Percentiles rank a stretch among this genome's conserved stretches.
These are phyloP conservation scores for Glyptemys insculpta DNA, from an alignment of 2,797 vertebrate genomes.

Conservation along the genomic window DNA sequence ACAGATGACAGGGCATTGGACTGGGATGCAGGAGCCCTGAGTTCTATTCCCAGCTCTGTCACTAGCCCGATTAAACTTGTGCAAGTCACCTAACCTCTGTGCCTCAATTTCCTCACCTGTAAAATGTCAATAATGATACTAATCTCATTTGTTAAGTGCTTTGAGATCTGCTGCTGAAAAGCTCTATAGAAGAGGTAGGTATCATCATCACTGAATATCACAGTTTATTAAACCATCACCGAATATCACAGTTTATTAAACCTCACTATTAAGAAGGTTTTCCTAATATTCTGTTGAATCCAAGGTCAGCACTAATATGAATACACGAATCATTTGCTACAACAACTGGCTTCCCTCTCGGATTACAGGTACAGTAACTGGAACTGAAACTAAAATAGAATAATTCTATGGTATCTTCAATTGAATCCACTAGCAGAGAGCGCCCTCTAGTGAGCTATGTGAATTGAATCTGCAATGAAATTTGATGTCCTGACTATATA, in stretches of 20 bases:
- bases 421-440: conserved; percentile 68
- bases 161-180: neutral
- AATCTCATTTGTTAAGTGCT: neutral
- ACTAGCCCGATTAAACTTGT: conserved; percentile 4
- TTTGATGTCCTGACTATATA: neutral
- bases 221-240: neutral
- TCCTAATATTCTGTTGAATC: neutral
- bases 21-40: neutral
- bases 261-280: neutral
- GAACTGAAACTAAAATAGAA: neutral
- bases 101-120: neutral
- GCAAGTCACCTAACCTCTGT: neutral
- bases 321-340: neutral
- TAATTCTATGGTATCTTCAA: neutral
- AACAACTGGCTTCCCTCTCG: neutral
- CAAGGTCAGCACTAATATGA: neutral
- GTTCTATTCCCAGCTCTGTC: neutral
- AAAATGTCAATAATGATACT: neutral
- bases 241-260: neutral
- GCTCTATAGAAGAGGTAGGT: neutral
- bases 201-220: neutral
- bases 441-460: conserved; percentile 76
- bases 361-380: conserved; percentile 1
- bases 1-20: neutral
- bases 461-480: neutral